Percentiles rank a stretch among this genome's conserved stretches.
Evolutionary conservation across 1,140 invertebrate genomes (phyloP).

Genomic region (Potamilus streckersoni): DNA sequence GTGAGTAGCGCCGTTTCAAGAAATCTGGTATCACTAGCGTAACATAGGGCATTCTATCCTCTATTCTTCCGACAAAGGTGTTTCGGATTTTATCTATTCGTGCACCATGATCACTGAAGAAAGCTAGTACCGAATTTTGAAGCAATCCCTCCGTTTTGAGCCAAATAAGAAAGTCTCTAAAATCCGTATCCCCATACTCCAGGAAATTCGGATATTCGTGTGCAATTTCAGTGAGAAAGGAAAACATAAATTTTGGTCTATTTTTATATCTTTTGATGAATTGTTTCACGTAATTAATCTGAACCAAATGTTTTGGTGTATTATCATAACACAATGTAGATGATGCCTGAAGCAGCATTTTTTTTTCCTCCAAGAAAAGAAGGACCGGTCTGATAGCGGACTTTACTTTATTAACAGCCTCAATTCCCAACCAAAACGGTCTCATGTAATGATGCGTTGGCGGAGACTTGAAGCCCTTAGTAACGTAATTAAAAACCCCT

Average conservation of each 20-base stretch:
- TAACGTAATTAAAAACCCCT: constrained; percentile 68
- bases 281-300: constrained; percentile 39
- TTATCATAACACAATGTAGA: constrained; percentile 41
- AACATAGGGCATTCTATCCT: constrained; percentile 88
- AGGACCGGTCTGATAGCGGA: constrained; percentile 16
- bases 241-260: constrained; percentile 35
- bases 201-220: constrained; percentile 41
- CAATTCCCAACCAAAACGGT: constrained; percentile 62
- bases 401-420: constrained; percentile 41
- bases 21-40: constrained; percentile 81
- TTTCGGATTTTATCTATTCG: constrained; percentile 84
- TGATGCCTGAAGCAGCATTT: constrained; percentile 24
- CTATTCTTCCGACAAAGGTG: constrained; percentile 86
- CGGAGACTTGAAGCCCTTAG: constrained; percentile 65
- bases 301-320: constrained; percentile 31
- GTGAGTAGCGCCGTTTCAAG: constrained; percentile 75
- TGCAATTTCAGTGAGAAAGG: constrained; percentile 31
- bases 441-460: constrained; percentile 70
- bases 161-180: constrained; percentile 56
- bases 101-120: constrained; percentile 94
- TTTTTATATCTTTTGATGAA: constrained; percentile 35
- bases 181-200: constrained; percentile 35
- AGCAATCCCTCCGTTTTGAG: constrained; percentile 60
- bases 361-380: constrained; percentile 32
- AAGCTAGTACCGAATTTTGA: constrained; percentile 76